Conservation (phyloP, 2,797 vertebrate species). For the Silurus aristotelis region DNA sequence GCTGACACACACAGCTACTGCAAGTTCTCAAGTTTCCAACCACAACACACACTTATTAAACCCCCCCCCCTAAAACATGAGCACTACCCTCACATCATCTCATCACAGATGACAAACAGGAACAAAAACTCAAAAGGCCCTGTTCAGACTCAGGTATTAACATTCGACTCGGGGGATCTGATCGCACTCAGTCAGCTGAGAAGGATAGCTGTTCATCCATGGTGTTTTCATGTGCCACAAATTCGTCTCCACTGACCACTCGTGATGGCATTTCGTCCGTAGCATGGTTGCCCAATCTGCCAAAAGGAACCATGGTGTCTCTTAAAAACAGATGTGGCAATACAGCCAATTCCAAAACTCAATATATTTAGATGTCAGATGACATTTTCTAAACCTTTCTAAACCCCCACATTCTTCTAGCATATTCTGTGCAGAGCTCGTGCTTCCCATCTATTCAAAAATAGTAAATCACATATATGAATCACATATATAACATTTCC, state of each 20-base stretch:
- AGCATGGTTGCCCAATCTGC: not conserved
- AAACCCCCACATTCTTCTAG: not conserved
- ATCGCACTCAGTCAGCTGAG: not conserved
- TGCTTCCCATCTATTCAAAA: no score
- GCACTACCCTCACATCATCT: conserved; percentile 34
- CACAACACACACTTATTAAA: conserved; percentile 26
- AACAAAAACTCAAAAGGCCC: not conserved
- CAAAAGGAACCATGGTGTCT: not conserved
- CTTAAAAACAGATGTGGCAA: not conserved
- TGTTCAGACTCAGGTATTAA: not conserved
- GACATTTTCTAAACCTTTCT: not conserved
- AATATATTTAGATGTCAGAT: not conserved
- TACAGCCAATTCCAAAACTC: not conserved
- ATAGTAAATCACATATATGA: no score
- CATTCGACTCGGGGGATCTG: not conserved
- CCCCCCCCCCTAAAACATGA: conserved; percentile 54
- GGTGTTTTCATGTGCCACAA: not conserved
- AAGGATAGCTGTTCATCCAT: not conserved
- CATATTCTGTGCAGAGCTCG: not conserved
- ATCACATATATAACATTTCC: not conserved
- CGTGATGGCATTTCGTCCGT: not conserved
- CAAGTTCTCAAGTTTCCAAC: conserved; percentile 68
- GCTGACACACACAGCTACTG: conserved; percentile 70
- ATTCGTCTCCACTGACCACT: not conserved
- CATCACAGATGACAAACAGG: conserved; percentile 3